These are phyloP conservation scores for Agapostemon virescens DNA, from an alignment of 2,888 invertebrate genomes.

Conservation along the genomic window DNA sequence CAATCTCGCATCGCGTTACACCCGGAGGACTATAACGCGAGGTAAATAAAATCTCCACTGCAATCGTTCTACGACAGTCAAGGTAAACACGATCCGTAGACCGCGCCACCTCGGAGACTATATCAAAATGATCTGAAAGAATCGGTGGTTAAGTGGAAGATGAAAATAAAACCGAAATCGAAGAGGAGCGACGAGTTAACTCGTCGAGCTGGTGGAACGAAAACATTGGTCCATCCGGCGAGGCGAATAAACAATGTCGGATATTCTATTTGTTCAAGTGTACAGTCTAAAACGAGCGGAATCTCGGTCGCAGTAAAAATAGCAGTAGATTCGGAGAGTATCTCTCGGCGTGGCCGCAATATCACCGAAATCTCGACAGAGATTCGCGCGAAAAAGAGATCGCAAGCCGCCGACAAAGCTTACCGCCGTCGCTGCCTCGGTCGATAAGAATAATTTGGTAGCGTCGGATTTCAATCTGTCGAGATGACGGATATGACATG, in stretches of 20 bases:
- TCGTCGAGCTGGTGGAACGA: background rate
- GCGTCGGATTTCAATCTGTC: slow-evolving; percentile 68
- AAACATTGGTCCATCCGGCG: background rate
- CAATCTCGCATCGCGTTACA: background rate
- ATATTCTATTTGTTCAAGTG: slow-evolving; percentile 11
- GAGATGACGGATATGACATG: slow-evolving; percentile 66
- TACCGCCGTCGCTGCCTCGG: slow-evolving; percentile 35
- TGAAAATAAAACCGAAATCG: background rate
- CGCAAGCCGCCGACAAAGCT: slow-evolving; percentile 32
- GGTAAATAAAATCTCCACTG: background rate
- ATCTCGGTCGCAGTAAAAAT: background rate
- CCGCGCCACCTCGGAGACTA: background rate
- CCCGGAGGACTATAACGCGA: background rate
- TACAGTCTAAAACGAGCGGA: background rate
- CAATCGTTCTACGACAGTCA: background rate
- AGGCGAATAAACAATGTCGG: slow-evolving; percentile 1
- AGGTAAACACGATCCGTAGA: too few relatives aligned
- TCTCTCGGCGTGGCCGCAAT: background rate
- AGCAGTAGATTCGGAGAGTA: background rate
- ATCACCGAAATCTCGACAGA: slow-evolving; percentile 19
- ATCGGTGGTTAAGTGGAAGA: background rate
- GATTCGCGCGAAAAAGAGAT: slow-evolving; percentile 8
- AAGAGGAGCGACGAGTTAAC: background rate
- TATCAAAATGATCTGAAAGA: background rate
- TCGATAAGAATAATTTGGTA: slow-evolving; percentile 64